These are phyloP conservation scores for Acrocyrtus sp. DNA, from an alignment of 2,888 invertebrate species.

Conservation along the genomic window DNA sequence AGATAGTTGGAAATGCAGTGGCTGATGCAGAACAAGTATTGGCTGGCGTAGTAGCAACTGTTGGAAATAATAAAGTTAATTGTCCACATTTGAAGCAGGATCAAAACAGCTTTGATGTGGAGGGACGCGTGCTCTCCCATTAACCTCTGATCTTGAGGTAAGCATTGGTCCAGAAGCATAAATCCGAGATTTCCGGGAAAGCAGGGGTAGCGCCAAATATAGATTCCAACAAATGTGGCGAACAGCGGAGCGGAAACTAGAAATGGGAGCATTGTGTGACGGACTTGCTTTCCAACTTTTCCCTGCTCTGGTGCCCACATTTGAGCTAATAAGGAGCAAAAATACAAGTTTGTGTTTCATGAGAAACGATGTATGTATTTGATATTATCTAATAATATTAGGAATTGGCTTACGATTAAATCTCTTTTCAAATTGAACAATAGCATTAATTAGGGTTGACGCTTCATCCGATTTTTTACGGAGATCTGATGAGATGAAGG, in stretches of 20 bases:
- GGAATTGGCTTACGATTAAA: too few relatives aligned
- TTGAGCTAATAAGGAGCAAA: not conserved
- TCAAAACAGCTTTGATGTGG: not conserved
- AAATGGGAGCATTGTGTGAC: not conserved
- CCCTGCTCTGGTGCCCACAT: not conserved
- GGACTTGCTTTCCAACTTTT: not conserved
- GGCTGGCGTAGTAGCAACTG: not conserved
- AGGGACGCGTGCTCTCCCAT: not conserved
- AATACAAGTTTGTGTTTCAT: too few relatives aligned
- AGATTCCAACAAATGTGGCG: not conserved
- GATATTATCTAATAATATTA: too few relatives aligned
- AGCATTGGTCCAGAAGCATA: constrained; percentile 1
- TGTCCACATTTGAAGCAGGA: not conserved
- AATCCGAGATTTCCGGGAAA: constrained; percentile 14
- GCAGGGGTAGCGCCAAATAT: not conserved
- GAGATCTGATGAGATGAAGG: too few relatives aligned
- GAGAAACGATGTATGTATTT: too few relatives aligned
- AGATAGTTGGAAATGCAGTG: constrained; percentile 7
- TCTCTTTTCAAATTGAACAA: too few relatives aligned
- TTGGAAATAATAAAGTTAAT: not conserved
- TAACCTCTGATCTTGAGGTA: too few relatives aligned
- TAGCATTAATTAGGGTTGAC: too few relatives aligned
- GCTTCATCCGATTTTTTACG: too few relatives aligned
- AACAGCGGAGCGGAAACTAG: not conserved
- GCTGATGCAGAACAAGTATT: not conserved